A percentile compares a stretch with the other conserved stretches of the same genome.
These are phyloP conservation scores for Aphelinus atriplicis DNA, from an alignment of 1,140 invertebrate species.

Conservation along the genomic window DNA sequence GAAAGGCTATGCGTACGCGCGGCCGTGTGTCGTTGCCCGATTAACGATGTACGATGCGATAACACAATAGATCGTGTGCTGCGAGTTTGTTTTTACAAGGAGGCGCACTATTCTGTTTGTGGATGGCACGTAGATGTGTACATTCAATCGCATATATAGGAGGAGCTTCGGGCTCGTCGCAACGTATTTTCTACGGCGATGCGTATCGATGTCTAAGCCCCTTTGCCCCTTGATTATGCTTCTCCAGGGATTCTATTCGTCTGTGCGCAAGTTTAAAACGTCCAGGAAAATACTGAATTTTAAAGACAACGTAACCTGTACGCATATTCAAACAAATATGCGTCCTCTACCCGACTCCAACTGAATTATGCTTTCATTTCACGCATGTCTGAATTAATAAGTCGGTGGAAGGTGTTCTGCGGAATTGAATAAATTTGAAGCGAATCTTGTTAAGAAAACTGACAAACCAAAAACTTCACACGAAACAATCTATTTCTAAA, in stretches of 20 bases:
- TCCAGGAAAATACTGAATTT: no score
- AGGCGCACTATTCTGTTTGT: not conserved
- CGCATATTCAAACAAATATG: no score
- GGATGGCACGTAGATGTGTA: not conserved
- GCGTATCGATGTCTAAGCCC: constrained; percentile 6
- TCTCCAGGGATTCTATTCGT: no score
- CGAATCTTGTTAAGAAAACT: not conserved
- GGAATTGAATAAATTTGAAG: no score
- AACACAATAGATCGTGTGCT: constrained; percentile 30
- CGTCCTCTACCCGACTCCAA: no score
- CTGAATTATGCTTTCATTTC: no score
- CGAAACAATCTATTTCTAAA: constrained; percentile 17
- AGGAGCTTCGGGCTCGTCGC: not conserved
- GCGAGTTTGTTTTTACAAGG: no score
- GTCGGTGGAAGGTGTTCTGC: no score
- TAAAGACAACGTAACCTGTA: no score
- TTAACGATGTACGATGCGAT: constrained; percentile 36
- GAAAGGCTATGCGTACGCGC: not conserved
- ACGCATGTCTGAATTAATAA: no score
- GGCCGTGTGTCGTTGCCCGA: constrained; percentile 33
- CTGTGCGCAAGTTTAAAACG: no score
- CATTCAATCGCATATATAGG: not conserved
- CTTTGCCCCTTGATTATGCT: constrained; percentile 5
- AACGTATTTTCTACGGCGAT: not conserved
- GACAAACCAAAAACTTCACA: constrained; percentile 19